Base-by-base conservation (phyloP, 2,113 vertebrate species). In the Tricholaema leucomelas region DNA sequence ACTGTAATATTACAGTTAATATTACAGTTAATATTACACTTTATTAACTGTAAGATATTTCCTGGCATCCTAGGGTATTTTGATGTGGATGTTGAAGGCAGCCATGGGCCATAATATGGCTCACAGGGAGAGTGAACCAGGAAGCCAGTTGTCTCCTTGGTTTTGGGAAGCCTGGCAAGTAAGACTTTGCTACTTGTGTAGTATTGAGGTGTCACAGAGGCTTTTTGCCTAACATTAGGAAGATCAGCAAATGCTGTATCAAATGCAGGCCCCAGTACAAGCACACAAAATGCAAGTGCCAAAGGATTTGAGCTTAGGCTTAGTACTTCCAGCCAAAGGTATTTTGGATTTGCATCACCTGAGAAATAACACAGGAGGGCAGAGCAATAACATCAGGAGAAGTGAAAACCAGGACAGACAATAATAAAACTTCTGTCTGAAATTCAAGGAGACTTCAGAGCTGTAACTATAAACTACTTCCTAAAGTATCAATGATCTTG, bases 381-480 rank as follows among this genome's bases (percentile, higher is more conserved):
- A 92, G 31, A 85, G 56, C 25, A 71, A n/a, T 60, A 79, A 58
- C 56, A 74, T 46, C 67, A 61, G 27, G 24, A 81, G 42, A 84
- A 44, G 9, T 14, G 10, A 83, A 60, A 48, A n/a, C 55, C 72
- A 6, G 46, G 35, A 75, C 36, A 69, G 59, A 48, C 14, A 65
- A 65, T 7, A 54, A 65, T 23, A 69, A 64, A 67, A 88, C 6
- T 48, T 75, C 7, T 70, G 46, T 56, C 14, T 66, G 21, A 87
- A 92, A 90, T 63, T 73, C 64, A 58, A 67, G 81, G 23, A 66
- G 23, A 31, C 76, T 33, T 16, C 88, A 86, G 81, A 79, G 55
- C 33, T 71, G 82, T 63, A 89, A 55, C 23, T 50, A 38, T 64
- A 63, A 88, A 75, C 42, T 56, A 33, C 54, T 30, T 59, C 72